Evolutionary conservation across 2,797 vertebrate species (phyloP).

Genomic region (Peromyscus attwateri): DNA sequence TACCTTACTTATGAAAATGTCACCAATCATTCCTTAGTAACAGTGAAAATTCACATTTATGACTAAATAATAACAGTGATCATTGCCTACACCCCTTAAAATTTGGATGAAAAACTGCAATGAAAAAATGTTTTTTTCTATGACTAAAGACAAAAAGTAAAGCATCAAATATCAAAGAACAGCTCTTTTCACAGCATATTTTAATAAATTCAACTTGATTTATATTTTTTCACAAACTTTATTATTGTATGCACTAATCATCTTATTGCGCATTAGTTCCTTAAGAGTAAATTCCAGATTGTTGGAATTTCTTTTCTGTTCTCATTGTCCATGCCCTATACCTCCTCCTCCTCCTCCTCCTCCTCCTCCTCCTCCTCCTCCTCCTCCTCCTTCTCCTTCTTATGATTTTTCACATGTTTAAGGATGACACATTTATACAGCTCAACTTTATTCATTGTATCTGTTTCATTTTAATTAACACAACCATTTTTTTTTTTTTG

Average conservation of each 20-base stretch:
- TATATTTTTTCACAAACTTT: not conserved
- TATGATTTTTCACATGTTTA: not conserved
- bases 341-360: not conserved
- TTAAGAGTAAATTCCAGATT: not conserved
- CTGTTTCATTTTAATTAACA: not conserved
- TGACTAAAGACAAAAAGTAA: slow-evolving; percentile 1
- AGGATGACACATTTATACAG: not conserved
- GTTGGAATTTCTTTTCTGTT: not conserved
- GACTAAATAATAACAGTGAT: not conserved
- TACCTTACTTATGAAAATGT: not conserved
- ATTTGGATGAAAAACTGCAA: not conserved
- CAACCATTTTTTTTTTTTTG: not conserved
- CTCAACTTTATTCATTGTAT: not conserved
- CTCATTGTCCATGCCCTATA: not conserved
- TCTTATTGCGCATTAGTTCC: not conserved
- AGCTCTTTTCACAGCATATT: not conserved
- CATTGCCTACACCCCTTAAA: not conserved
- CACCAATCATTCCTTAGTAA: not conserved
- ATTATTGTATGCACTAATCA: not conserved
- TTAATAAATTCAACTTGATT: not conserved
- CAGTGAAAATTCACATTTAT: not conserved
- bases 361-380: too few relatives aligned
- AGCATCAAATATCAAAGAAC: not conserved
- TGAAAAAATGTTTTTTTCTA: not conserved
- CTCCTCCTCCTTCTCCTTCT: too few relatives aligned